Base-by-base conservation (phyloP, 2,888 invertebrate species). In the Caenorhabditis macrosperma region DNA sequence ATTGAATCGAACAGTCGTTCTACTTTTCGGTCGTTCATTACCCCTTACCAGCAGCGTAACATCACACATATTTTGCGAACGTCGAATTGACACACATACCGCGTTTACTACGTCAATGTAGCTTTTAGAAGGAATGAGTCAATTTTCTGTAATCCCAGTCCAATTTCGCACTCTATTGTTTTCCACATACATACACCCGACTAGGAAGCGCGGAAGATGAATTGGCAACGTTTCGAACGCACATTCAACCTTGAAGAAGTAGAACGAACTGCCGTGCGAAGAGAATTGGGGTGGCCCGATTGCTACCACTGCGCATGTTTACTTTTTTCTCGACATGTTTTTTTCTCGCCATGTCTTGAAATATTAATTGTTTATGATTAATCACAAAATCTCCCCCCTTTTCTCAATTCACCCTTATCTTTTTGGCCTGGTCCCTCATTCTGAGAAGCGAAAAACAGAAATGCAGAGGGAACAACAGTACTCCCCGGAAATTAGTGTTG, bases 11-110 rank as follows among this genome's bases (percentile, higher is more conserved):
- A 75, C 75, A n/a, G 60, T 75, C 35, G 76, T 76, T 76, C 76
- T 76, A 76, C 76, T 76, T 76, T 76, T 76, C 75, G 75, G 60
- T 67, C 75, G 68, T 76, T 66, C 67, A 66, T 75, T 66, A 75
- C 74, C 74, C 57, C 64, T 57, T 71, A 71, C 61, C 61, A 61
- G 41, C 71, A 72, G 35, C 63, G 72, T 72, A 63, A 55, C 72
- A 63, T 72, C 72, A 63, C 61, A 63, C 72, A 72, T 57, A 72
- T 55, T 64, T 64, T 48, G 46, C 30, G 63, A 38, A 48, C 35
- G 59, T 59, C 28, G 46, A n/a, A n/a, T n/a, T n/a, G 54, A 60
- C 60, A 59, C n/a, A 44, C 17, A n/a, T n/a, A n/a, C n/a, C n/a
- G n/a, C n/a, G n/a, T n/a, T n/a, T n/a, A n/a, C n/a, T n/a, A n/a